Evolutionary conservation across 2,797 vertebrate species (phyloP).

Genomic region (Allobates femoralis): DNA sequence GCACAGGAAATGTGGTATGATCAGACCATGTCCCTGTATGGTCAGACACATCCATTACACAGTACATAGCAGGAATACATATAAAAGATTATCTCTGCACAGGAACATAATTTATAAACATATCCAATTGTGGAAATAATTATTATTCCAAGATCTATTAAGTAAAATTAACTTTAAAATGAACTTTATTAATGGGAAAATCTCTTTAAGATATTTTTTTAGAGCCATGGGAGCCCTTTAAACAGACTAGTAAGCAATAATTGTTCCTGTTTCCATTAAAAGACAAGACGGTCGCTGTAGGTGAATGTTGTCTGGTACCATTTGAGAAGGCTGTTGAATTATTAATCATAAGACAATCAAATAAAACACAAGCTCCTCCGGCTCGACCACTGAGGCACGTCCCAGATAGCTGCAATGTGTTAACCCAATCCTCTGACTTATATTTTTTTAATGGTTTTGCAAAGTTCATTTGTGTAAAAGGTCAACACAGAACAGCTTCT

Average conservation of each 20-base stretch:
- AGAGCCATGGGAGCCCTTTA: not conserved
- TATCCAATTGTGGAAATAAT: too few species aligned
- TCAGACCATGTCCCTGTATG: too few species aligned
- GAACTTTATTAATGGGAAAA: too few species aligned
- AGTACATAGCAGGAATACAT: too few species aligned
- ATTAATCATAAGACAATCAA: conserved; percentile 72
- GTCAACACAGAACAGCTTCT: conserved; percentile 60
- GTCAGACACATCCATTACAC: too few species aligned
- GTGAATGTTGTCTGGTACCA: conserved; percentile 66
- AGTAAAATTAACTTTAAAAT: too few species aligned
- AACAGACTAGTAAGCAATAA: conserved; percentile 11
- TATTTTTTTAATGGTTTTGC: conserved; percentile 72
- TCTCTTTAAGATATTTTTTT: too few species aligned
- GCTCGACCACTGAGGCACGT: conserved; percentile 66
- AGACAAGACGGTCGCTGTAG: conserved; percentile 15
- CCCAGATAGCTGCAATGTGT: conserved; percentile 62
- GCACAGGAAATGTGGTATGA: too few species aligned
- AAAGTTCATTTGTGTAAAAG: conserved; percentile 67
- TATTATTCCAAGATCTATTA: too few species aligned
- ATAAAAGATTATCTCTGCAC: too few species aligned
- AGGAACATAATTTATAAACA: too few species aligned
- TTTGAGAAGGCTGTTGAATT: conserved; percentile 73
- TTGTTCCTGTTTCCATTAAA: conserved; percentile 24
- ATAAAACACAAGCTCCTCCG: conserved; percentile 64
- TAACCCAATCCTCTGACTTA: conserved; percentile 64